phyloP scores from a whole-genome alignment of 1,140 invertebrate genomes.

The Temnothorax longispinosus region DNA sequence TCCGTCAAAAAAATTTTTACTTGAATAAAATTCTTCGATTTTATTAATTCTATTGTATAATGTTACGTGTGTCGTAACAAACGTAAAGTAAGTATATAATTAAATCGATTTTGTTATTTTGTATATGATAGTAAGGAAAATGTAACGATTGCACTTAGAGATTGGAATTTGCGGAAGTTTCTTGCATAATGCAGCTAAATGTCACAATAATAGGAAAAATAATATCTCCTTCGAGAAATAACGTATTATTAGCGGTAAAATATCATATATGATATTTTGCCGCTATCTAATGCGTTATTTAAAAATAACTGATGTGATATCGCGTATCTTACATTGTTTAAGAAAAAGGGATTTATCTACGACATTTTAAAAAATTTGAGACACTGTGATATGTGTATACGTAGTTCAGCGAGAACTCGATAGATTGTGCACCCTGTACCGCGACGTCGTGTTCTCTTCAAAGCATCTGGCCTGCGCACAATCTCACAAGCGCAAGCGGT shows the following conservation, averaged over 20 bases:
- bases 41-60: not conserved
- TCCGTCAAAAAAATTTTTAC: not conserved
- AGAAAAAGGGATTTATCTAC: not conserved
- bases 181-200: not conserved
- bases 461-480: not conserved
- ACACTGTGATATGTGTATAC: not conserved
- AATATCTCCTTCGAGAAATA: not conserved
- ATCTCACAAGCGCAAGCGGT: not conserved
- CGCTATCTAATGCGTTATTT: not conserved
- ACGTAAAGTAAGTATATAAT: not conserved
- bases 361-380: not conserved
- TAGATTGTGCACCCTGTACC: constrained; percentile 29
- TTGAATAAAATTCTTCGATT: not conserved
- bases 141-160: not conserved
- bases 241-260: not conserved
- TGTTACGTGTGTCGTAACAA: not conserved
- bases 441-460: not conserved
- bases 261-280: not conserved
- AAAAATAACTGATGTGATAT: not conserved
- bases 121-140: not conserved
- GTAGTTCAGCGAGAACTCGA: constrained; percentile 28
- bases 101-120: not conserved
- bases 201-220: not conserved
- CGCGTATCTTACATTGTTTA: not conserved
- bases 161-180: constrained; percentile 4